A percentile compares a stretch with the other conserved stretches of the same genome.
Evolutionary conservation across 2,113 vertebrate species (phyloP).

Genomic region (Cephalopterus ornatus): DNA sequence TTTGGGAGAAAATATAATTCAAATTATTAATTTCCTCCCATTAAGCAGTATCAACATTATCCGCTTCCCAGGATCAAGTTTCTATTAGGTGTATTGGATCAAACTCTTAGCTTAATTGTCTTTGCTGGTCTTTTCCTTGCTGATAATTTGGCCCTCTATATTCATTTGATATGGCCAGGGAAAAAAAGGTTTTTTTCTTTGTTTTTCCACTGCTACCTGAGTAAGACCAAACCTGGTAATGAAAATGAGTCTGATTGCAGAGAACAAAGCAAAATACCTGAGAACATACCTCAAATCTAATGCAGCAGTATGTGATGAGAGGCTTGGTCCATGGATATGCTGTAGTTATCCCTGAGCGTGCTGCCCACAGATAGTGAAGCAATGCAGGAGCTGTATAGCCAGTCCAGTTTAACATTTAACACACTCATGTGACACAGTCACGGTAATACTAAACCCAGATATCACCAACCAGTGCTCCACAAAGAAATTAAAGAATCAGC

Average conservation of each 20-base stretch:
- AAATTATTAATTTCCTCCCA: constrained; percentile 45
- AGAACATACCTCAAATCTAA: not conserved
- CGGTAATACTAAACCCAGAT: not conserved
- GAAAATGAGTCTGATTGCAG: not conserved
- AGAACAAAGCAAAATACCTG: not conserved
- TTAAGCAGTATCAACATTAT: not conserved
- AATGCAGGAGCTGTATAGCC: not conserved
- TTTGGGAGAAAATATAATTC: not conserved
- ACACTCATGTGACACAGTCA: not conserved
- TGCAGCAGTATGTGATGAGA: not conserved
- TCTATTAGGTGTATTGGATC: not conserved
- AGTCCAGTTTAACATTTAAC: not conserved
- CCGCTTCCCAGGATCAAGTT: not conserved
- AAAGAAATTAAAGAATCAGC: not conserved
- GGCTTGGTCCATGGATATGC: not conserved
- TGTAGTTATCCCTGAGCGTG: not conserved
- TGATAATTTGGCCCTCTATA: constrained; percentile 12
- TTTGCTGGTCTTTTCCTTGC: not conserved
- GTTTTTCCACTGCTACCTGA: not conserved
- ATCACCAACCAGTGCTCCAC: not conserved
- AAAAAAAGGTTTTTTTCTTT: not conserved
- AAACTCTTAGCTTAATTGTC: not conserved
- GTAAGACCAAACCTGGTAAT: not conserved
- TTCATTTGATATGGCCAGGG: not conserved
- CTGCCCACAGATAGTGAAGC: not conserved